Base-by-base conservation (phyloP, 1,140 invertebrate species). In the Drosophila tristis region DNA sequence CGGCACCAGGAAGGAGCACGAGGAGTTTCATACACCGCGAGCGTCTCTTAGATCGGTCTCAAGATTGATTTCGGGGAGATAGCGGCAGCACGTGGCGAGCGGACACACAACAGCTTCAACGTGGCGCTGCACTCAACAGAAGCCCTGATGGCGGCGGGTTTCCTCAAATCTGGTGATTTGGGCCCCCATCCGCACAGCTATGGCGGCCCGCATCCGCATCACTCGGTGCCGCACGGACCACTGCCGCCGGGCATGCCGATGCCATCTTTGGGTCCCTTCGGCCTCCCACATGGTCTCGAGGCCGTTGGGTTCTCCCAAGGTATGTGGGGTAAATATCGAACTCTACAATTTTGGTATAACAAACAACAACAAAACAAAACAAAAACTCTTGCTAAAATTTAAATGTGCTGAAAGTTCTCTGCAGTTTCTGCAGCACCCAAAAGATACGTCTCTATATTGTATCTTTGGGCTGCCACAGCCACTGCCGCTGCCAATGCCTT, bases 221-320 rank as follows among this genome's bases (percentile, higher is more conserved):
- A 92, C 23, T 85, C 90, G 66, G 90, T 90, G 76, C 87, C 91
- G 29, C 91, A 92, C 53, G 91, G 91, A 5, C 91, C 91, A 31
- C 70, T 92, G 44, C 91, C 91, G 68, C 91, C 91, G 39, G 91
- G 91, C 47, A 92, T 92, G 91, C 91, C 91, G 44, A 92, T 92
- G 91, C 80, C 91, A 16, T 92, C 91, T 47, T 68, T 92, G 63
- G 92, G 92, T 59, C 92, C 92, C 67, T 93, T 93, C 80, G 92
- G 92, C 61, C 80, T 93, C 64, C 91, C 91, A 59, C 93, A 93
- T 63, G 90, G 92, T 67, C 75, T 93, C 71, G 93, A 93, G 73
- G 91, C 92, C 58, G 92, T 93, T 71, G 91, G 92, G 63, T 93
- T 93, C 72, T 92, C 92, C 80, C 93, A 93, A 93, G 93, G 93